Evolutionary conservation across 2,888 invertebrate species (phyloP).

Genomic region (Cerastoderma edule): DNA sequence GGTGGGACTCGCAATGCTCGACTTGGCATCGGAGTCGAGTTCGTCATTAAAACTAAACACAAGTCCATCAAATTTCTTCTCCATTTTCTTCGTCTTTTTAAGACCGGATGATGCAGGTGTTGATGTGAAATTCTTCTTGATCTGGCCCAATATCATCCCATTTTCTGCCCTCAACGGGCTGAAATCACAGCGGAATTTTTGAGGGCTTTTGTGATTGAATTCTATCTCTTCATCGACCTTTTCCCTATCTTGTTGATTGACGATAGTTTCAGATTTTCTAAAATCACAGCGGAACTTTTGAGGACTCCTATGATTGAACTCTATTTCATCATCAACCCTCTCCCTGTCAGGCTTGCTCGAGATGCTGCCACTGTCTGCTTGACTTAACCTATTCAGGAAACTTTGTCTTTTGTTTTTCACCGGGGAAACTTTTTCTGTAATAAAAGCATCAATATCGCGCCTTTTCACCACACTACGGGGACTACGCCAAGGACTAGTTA

Average conservation of each 20-base stretch:
- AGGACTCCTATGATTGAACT: slow-evolving; percentile 69
- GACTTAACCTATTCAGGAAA: slow-evolving; percentile 7
- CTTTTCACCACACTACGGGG: slow-evolving; percentile 26
- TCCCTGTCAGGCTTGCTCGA: too few species aligned
- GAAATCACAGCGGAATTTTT: slow-evolving; percentile 51
- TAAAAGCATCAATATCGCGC: neutral
- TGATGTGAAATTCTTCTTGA: slow-evolving; percentile 27
- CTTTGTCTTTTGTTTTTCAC: slow-evolving; percentile 3
- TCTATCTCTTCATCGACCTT: slow-evolving; percentile 66
- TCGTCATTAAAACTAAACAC: slow-evolving; percentile 17
- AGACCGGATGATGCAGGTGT: slow-evolving; percentile 19
- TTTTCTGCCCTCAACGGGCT: slow-evolving; percentile 45
- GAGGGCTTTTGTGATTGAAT: slow-evolving; percentile 70
- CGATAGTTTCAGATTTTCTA: too few species aligned
- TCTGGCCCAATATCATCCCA: slow-evolving; percentile 27
- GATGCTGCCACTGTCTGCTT: too few species aligned
- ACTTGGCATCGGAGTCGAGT: neutral
- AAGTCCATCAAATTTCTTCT: slow-evolving; percentile 13
- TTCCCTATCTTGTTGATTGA: slow-evolving; percentile 34
- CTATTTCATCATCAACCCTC: slow-evolving; percentile 65
- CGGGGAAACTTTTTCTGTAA: neutral
- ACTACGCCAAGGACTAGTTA: slow-evolving; percentile 39
- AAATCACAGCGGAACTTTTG: slow-evolving; percentile 56
- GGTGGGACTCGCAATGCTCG: neutral
- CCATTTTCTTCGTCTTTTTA: neutral